Conservation (phyloP, 2,888 invertebrate genomes). For the Cephus rjabovi region DNA sequence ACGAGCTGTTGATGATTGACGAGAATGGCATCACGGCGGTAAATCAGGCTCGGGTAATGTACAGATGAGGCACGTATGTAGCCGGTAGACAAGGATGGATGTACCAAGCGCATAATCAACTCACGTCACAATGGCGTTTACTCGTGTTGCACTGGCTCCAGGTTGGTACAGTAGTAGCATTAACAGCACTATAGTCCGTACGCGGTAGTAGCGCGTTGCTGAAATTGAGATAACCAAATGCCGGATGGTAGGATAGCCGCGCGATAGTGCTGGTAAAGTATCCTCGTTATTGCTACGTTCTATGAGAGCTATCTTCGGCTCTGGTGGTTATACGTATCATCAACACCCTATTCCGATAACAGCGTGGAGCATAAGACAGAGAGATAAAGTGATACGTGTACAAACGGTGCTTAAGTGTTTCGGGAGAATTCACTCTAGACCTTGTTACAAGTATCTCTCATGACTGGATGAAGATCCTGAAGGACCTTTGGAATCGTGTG, state of each 20-base stretch:
- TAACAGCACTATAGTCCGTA: background rate
- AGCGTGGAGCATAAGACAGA: background rate
- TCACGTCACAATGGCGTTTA: slow-evolving; percentile 41
- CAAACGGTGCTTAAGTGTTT: background rate
- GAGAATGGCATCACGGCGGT: background rate
- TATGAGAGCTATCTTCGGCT: background rate
- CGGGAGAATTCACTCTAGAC: background rate
- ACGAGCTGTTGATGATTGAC: background rate
- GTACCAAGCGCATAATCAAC: slow-evolving; percentile 34
- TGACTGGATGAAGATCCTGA: background rate
- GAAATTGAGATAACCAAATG: slow-evolving; percentile 34
- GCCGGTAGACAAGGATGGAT: slow-evolving; percentile 6
- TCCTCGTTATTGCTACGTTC: background rate
- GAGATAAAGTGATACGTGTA: background rate
- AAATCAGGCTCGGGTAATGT: background rate
- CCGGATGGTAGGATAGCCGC: slow-evolving; percentile 26
- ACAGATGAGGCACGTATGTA: background rate
- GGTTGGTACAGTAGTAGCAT: background rate
- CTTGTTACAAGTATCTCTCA: background rate
- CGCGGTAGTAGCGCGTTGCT: slow-evolving; percentile 24
- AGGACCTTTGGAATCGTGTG: background rate
- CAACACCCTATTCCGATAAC: background rate
- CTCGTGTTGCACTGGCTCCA: background rate
- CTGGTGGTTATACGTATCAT: background rate
- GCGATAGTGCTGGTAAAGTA: background rate